Evolutionary conservation across 1,140 invertebrate genomes (phyloP).

Genomic region (Neodiprion pinetum): DNA sequence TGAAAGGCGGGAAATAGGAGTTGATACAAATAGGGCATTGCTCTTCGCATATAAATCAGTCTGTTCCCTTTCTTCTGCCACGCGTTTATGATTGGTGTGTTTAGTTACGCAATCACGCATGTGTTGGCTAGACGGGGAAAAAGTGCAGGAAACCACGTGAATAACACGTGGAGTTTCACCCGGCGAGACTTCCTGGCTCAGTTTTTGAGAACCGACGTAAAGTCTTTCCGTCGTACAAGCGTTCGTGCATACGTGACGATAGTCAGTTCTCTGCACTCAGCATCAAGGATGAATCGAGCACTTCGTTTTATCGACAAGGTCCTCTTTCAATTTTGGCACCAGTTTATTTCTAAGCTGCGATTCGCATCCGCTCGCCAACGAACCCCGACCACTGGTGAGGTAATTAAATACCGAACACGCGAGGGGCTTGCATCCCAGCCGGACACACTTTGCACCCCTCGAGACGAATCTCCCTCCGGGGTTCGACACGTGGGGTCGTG

Average conservation of each 20-base stretch:
- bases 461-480: constrained; percentile 29
- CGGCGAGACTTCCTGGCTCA: constrained; percentile 23
- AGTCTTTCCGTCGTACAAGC: constrained; percentile 10
- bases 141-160: constrained; percentile 56
- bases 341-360: background rate
- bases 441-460: background rate
- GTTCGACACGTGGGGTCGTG: constrained; percentile 39
- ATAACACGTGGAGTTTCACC: constrained; percentile 44
- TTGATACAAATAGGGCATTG: constrained; percentile 49
- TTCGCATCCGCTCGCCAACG: constrained; percentile 40
- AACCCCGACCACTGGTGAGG: constrained; percentile 45
- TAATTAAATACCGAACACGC: constrained; percentile 59
- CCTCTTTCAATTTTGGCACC: too few relatives aligned
- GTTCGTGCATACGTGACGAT: background rate
- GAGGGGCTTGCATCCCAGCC: constrained; percentile 26
- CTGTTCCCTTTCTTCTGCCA: constrained; percentile 51
- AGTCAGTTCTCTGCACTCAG: too few relatives aligned
- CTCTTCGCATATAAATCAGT: constrained; percentile 53
- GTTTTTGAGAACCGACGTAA: constrained; percentile 11
- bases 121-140: constrained; percentile 57
- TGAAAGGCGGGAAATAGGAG: constrained; percentile 18
- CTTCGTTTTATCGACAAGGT: too few relatives aligned
- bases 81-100: constrained; percentile 48
- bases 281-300: too few relatives aligned
- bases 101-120: constrained; percentile 57